Percentiles rank a stretch among this genome's conserved stretches.
phyloP scores from a whole-genome alignment of 1,140 invertebrate genomes.

The Meteorus sp. region DNA sequence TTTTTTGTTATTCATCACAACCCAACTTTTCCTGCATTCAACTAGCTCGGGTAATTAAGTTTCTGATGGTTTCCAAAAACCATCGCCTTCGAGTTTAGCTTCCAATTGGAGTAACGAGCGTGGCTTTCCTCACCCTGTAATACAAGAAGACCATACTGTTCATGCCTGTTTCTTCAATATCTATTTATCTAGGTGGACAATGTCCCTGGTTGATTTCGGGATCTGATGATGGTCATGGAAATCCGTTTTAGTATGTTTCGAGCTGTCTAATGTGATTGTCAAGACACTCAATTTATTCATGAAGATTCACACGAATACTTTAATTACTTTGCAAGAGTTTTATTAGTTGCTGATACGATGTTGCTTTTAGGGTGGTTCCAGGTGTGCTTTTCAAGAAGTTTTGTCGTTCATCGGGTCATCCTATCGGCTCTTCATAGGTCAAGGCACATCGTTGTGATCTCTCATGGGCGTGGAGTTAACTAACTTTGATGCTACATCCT shows the following conservation, averaged over 20 bases:
- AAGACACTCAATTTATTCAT: neutral
- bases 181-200: no score
- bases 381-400: conserved; percentile 22
- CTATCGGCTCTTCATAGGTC: conserved; percentile 26
- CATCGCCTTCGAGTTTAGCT: conserved; percentile 36
- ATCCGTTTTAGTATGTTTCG: no score
- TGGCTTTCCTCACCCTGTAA: neutral
- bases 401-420: conserved; percentile 24
- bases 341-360: neutral
- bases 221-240: no score
- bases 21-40: conserved; percentile 31
- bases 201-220: no score
- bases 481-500: conserved; percentile 8
- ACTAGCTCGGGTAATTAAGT: conserved; percentile 51
- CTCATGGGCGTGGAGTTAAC: conserved; percentile 17
- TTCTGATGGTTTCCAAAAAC: conserved; percentile 49
- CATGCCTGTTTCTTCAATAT: no score
- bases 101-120: conserved; percentile 44
- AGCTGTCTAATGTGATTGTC: no score
- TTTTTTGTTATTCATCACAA: neutral
- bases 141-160: no score
- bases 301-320: neutral
- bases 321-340: neutral
- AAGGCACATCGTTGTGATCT: conserved; percentile 21
- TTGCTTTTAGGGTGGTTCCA: neutral